phyloP scores from a whole-genome alignment of 1,140 invertebrate genomes.

The Phthorimaea operculella region DNA sequence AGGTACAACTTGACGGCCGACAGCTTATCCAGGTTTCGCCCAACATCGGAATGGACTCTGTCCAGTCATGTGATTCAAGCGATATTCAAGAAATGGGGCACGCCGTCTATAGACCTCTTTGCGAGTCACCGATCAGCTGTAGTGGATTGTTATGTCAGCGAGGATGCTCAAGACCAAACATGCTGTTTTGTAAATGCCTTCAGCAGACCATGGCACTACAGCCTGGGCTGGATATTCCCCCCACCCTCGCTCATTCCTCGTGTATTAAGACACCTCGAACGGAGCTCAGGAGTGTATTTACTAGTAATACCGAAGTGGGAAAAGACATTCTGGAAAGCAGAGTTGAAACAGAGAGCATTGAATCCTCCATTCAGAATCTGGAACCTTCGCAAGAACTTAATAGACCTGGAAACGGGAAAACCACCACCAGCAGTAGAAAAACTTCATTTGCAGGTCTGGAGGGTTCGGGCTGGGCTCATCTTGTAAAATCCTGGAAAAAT shows the following conservation, averaged over 20 bases:
- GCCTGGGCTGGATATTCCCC: constrained; percentile 27
- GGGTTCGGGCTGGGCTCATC: constrained; percentile 11
- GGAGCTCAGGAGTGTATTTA: constrained; percentile 6
- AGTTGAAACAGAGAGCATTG: constrained; percentile 7
- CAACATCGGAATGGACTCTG: not conserved
- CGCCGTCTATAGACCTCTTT: not conserved
- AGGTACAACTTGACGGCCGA: too few relatives aligned
- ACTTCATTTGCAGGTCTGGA: constrained; percentile 10
- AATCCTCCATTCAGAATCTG: constrained; percentile 6
- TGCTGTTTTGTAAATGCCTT: constrained; percentile 26
- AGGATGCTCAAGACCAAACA: constrained; percentile 17
- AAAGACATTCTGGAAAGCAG: constrained; percentile 12
- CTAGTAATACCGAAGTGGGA: constrained; percentile 11
- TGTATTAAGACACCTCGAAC: constrained; percentile 22
- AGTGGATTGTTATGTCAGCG: constrained; percentile 20
- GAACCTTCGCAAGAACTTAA: not conserved
- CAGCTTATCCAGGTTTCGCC: too few relatives aligned
- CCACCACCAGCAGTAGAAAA: constrained; percentile 13
- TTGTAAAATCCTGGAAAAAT: not conserved
- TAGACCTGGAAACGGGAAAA: not conserved
- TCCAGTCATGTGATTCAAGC: not conserved
- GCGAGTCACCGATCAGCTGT: constrained; percentile 16
- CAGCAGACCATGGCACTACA: constrained; percentile 24
- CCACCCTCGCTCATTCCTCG: constrained; percentile 27
- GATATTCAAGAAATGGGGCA: not conserved